Evolutionary conservation across 2,888 invertebrate species (phyloP).

Genomic region (Fragum fragum): DNA sequence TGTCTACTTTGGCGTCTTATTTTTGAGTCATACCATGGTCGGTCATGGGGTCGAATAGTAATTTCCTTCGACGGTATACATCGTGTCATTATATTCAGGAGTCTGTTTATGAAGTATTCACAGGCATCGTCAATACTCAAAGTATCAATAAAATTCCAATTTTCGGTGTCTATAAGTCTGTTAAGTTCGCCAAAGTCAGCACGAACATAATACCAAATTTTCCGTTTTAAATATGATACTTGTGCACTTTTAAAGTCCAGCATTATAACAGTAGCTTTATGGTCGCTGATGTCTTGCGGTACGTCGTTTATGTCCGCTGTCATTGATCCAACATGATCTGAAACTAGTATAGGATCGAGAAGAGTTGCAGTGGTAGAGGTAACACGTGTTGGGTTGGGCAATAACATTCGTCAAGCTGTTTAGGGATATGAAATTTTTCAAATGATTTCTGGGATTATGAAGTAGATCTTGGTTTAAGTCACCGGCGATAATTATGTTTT

Average conservation of each 20-base stretch:
- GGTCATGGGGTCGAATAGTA: conserved; percentile 35
- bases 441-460: background rate
- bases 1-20: conserved; percentile 20
- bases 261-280: conserved; percentile 15
- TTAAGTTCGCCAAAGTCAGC: background rate
- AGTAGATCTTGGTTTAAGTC: conserved; percentile 21
- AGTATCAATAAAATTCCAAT: background rate
- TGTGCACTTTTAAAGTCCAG: background rate
- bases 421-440: background rate
- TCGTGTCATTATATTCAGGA: conserved; percentile 17
- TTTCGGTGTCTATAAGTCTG: background rate
- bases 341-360: conserved; percentile 14
- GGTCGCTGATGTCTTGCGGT: background rate
- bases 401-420: conserved; percentile 11
- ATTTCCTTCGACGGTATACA: conserved; percentile 40
- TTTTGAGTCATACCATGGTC: conserved; percentile 43
- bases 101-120: background rate
- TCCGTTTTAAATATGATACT: background rate
- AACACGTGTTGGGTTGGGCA: conserved; percentile 2
- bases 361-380: background rate
- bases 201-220: background rate
- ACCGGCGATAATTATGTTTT: conserved; percentile 2
- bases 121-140: background rate
- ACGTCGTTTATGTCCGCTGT: background rate
- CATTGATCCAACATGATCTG: background rate